Evolutionary conservation across 2,113 vertebrate genomes (phyloP), one percentile per base, ranked within the genome.

Genomic region (Bucco capensis): DNA sequence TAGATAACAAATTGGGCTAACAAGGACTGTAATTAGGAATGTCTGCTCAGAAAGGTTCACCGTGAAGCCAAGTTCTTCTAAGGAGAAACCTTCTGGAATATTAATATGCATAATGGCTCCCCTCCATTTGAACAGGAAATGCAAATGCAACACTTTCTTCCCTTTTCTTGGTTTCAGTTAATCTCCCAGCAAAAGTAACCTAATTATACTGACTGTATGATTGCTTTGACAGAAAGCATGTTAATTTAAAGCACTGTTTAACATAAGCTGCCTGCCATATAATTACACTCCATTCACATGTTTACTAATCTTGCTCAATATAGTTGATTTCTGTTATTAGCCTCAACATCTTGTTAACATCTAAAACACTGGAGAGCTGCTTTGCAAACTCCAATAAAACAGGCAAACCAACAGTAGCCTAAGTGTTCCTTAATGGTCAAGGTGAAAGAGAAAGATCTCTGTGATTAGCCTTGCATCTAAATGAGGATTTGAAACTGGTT

Each of bases 261-360:
- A 95, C 93, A 92, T 94, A 95, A 88, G 90, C 91, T 90, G 87
- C 89, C 77, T 91, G 95, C 85, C 93, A 83, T 92, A 90, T 96
- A 96, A 96, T 96, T 96, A 94, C 82, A 92, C 89, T 94, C 92
- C 65, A 92, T 96, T 95, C 93, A 93, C 83, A 92, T 96, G 86
- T 96, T 95, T 95, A 93, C 92, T 95, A 95, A 96, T 89, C 86
- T 92, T 38, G 38, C 83, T 94, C 87, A 90, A 93, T 95, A 76
- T 85, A 95, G 81, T 61, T 96, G 94, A 96, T 96, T 95, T 95
- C 92, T 94, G 86, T 96, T 94, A 96, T 94, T 95, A 96, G 86
- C 54, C 79, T 93, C 75, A 81, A 89, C 84, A 80, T 92, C 75
- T 95, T 58, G 85, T 95, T 95, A 95, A 88, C 70, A 56, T 91